phyloP scores from a whole-genome alignment of 2,113 vertebrate species.

The Theropithecus gelada region DNA sequence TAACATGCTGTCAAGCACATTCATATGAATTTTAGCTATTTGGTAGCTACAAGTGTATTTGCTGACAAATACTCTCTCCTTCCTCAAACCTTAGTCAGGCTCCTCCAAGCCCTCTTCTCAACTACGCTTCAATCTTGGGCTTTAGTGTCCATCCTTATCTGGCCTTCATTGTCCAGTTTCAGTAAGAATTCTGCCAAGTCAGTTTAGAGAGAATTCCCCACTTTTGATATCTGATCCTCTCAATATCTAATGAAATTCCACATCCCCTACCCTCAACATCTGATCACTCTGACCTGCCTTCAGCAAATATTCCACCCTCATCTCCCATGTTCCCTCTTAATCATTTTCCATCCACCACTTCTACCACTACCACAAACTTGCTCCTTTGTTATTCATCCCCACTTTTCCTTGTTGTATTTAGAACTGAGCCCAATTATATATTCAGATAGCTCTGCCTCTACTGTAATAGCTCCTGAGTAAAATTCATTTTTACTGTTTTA shows the following conservation, averaged over 20 bases:
- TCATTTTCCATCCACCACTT: not conserved
- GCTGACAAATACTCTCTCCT: not conserved
- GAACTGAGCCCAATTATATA: not conserved
- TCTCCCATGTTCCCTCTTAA: not conserved
- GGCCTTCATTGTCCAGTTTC: not conserved
- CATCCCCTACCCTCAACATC: not conserved
- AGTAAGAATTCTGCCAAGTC: not conserved
- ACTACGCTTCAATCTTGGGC: not conserved
- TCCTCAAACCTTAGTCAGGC: not conserved
- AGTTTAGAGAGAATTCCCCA: not conserved
- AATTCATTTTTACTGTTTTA: not conserved
- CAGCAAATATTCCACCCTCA: not conserved
- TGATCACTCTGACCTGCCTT: not conserved
- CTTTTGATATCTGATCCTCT: not conserved
- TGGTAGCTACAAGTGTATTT: not conserved
- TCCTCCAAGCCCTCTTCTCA: not conserved
- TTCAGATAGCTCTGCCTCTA: not conserved
- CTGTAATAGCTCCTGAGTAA: not conserved
- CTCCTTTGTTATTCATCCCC: not conserved
- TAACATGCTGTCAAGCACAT: not conserved
- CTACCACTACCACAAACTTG: too few relatives aligned
- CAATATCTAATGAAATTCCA: not conserved
- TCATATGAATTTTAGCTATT: not conserved
- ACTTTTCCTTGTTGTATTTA: not conserved
- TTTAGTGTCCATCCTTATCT: not conserved